A percentile compares a stretch with the other conserved stretches of the same genome.
Evolutionary conservation across 2,113 vertebrate species (phyloP).

Genomic region (Glaucidium brasilianum): DNA sequence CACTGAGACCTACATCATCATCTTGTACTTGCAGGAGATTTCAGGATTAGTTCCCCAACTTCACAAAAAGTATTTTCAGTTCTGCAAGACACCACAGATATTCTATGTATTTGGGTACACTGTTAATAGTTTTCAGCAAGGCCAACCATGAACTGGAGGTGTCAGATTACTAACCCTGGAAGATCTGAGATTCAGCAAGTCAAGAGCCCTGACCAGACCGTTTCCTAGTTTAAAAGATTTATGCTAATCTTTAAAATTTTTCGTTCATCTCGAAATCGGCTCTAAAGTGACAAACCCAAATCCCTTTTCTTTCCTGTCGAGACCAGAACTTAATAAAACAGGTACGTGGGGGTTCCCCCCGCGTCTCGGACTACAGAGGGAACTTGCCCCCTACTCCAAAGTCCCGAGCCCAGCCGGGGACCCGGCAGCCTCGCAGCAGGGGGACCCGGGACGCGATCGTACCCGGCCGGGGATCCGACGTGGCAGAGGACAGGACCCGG

Average conservation of each 20-base stretch:
- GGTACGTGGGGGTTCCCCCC: rapidly evolving
- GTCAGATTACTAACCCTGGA: not conserved
- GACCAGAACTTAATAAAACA: not conserved
- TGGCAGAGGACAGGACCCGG: not conserved
- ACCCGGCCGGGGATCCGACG: not conserved
- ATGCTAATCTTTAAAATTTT: too few species aligned
- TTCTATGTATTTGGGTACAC: rapidly evolving
- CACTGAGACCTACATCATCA: rapidly evolving
- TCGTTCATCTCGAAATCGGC: not conserved
- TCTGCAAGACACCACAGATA: not conserved
- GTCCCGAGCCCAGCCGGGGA: not conserved
- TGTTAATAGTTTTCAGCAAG: too few species aligned
- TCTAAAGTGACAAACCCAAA: not conserved
- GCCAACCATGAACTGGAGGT: rapidly evolving
- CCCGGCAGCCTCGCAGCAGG: not conserved
- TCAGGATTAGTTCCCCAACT: not conserved
- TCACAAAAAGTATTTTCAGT: not conserved
- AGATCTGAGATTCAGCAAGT: rapidly evolving
- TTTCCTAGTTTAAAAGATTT: not conserved
- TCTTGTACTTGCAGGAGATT: not conserved
- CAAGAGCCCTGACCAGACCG: not conserved
- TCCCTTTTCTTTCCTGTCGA: not conserved
- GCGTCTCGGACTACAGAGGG: rapidly evolving
- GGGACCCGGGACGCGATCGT: not conserved
- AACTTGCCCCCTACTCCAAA: not conserved